Conservation (phyloP, 2,888 invertebrate species). For the Brachynemurus nebulosus region DNA sequence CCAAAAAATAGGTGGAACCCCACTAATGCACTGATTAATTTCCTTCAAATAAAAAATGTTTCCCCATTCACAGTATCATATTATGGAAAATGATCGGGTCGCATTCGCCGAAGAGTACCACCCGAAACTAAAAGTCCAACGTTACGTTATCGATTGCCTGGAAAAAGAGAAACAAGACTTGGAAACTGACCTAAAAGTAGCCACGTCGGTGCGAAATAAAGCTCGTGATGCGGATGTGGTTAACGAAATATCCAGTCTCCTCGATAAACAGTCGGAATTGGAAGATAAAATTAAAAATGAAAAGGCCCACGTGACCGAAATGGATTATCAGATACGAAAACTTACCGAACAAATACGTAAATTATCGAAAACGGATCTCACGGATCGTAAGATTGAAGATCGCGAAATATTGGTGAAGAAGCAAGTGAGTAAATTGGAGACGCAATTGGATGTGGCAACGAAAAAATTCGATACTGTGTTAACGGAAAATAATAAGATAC, state of each 20-base stretch:
- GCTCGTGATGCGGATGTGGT: constrained; percentile 39
- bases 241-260: constrained; percentile 36
- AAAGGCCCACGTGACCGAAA: constrained; percentile 31
- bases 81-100: constrained; percentile 68
- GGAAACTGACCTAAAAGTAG: constrained; percentile 43
- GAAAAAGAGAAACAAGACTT: constrained; percentile 48
- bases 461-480: constrained; percentile 63
- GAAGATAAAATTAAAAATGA: constrained; percentile 25
- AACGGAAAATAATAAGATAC: constrained; percentile 54
- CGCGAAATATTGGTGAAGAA: constrained; percentile 37
- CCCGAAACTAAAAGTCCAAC: constrained; percentile 47
- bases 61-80: constrained; percentile 41
- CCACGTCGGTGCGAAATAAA: constrained; percentile 41
- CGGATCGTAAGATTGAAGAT: constrained; percentile 34
- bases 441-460: constrained; percentile 60
- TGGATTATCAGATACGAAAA: constrained; percentile 37
- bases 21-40: no score
- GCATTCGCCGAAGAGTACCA: constrained; percentile 56
- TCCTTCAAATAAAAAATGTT: no score
- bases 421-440: constrained; percentile 50
- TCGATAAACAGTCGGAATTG: constrained; percentile 41
- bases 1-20: no score
- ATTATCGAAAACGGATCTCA: constrained; percentile 26
- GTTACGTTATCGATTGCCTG: constrained; percentile 44
- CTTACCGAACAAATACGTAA: neutral